Evolutionary conservation across 2,113 vertebrate genomes (phyloP).

Genomic region (Hemicordylus capensis): DNA sequence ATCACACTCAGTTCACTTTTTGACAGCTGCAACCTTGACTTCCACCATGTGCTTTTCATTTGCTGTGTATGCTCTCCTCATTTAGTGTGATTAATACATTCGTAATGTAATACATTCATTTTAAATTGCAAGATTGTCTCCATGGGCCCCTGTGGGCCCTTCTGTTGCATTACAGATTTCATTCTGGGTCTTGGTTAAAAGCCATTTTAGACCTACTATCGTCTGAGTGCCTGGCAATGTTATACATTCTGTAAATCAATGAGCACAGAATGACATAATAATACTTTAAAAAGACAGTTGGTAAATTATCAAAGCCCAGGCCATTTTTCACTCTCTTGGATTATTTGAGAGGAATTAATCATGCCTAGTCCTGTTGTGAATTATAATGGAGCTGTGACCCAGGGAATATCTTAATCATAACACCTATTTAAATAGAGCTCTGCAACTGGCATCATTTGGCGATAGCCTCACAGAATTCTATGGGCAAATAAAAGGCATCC

Average conservation of each 20-base stretch:
- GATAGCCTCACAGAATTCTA: not conserved
- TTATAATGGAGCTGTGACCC: not conserved
- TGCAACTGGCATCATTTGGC: not conserved
- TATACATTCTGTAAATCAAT: constrained; percentile 45
- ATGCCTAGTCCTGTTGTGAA: not conserved
- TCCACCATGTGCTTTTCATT: fast-evolving
- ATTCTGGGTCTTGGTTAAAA: constrained; percentile 40
- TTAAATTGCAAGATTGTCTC: not conserved
- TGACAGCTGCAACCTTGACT: not conserved
- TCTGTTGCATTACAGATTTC: constrained; percentile 24
- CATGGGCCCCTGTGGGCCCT: not conserved
- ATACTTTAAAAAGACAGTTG: not conserved
- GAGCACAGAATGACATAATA: constrained; percentile 16
- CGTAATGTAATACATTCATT: constrained; percentile 17
- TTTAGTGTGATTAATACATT: constrained; percentile 7
- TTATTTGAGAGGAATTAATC: constrained; percentile 10
- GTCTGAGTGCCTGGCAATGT: constrained; percentile 37
- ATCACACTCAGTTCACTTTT: not conserved
- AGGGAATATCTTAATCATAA: not conserved
- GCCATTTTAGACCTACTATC: constrained; percentile 43
- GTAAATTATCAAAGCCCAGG: constrained; percentile 12
- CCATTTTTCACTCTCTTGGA: not conserved
- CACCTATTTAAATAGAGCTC: not conserved
- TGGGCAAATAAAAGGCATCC: not conserved
- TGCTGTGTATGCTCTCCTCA: not conserved